Conservation (phyloP, 2,797 vertebrate species). For the Chloroceryle amazona region DNA sequence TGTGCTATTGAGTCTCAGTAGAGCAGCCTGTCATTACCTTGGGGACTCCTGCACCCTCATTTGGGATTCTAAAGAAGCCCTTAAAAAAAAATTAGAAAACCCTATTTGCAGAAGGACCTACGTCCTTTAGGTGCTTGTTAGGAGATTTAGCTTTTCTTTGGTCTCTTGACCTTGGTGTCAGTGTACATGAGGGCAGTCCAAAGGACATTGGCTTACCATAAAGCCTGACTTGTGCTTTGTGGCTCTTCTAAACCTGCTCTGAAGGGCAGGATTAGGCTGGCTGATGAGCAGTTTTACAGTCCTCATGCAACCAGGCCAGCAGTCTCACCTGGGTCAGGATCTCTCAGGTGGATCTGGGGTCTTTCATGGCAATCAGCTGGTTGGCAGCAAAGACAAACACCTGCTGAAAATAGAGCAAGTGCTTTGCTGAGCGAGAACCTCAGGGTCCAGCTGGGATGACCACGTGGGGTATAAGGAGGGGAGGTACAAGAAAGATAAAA, state of each 20-base stretch:
- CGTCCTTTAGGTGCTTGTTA: not conserved
- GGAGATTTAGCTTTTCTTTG: not conserved
- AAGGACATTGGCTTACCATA: not conserved
- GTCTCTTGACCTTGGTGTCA: not conserved
- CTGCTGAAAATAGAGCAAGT: not conserved
- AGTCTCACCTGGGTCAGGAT: not conserved
- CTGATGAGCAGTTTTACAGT: not conserved
- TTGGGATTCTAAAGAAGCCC: not conserved
- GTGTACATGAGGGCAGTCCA: not conserved
- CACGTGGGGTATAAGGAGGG: not conserved
- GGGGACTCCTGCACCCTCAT: not conserved
- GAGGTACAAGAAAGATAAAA: not conserved
- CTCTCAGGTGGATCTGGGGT: accelerated
- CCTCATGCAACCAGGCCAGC: not conserved
- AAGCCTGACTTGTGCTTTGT: not conserved
- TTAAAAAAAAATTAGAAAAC: not conserved
- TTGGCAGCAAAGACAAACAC: not conserved
- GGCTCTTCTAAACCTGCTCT: not conserved
- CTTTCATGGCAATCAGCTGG: not conserved
- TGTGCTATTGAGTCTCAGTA: not conserved
- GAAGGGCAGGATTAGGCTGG: not conserved
- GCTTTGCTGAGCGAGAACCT: not conserved
- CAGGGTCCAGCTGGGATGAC: not conserved
- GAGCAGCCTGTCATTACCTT: not conserved
- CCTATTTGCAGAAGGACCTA: not conserved